Evolutionary conservation across 2,113 vertebrate species (phyloP).

Genomic region (Misgurnus anguillicaudatus): DNA sequence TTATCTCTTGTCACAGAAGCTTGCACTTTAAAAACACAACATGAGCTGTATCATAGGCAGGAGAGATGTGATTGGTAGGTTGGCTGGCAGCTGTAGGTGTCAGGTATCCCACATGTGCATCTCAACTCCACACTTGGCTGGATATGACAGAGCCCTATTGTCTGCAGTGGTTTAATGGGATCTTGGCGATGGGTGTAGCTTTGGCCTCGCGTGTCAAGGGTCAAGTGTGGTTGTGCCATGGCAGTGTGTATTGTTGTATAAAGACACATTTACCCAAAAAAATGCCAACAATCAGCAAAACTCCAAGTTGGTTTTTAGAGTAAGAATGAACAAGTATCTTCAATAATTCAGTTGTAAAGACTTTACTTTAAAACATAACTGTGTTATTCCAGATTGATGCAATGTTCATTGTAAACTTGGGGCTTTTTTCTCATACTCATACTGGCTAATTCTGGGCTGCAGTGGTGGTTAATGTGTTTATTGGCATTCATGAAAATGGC

Average conservation of each 20-base stretch:
- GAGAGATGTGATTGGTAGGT: conserved; percentile 22
- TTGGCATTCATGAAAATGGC: conserved; percentile 47
- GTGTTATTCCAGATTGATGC: conserved; percentile 1
- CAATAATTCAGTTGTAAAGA: too few species aligned
- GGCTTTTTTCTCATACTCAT: background rate
- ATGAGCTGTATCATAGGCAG: conserved; percentile 43
- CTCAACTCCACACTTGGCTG: conserved; percentile 52
- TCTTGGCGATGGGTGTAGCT: conserved; percentile 8
- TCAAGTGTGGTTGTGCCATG: conserved; percentile 1
- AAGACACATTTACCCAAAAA: too few species aligned
- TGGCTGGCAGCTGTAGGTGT: conserved; percentile 65
- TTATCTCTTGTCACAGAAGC: conserved; percentile 11
- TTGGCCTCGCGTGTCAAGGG: conserved; percentile 1
- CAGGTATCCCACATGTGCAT: conserved; percentile 50
- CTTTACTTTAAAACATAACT: background rate
- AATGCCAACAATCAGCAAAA: too few species aligned
- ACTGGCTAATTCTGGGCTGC: conserved; percentile 7
- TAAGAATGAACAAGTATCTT: too few species aligned
- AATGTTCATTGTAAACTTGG: background rate
- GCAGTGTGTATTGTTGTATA: background rate
- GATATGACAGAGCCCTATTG: conserved; percentile 66
- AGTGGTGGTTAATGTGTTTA: conserved; percentile 55
- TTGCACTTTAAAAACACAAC: conserved; percentile 20
- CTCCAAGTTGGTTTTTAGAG: too few species aligned
- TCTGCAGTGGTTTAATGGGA: conserved; percentile 40